Evolutionary conservation across 1,140 invertebrate genomes (phyloP).

Genomic region (Microplitis demolitor): DNA sequence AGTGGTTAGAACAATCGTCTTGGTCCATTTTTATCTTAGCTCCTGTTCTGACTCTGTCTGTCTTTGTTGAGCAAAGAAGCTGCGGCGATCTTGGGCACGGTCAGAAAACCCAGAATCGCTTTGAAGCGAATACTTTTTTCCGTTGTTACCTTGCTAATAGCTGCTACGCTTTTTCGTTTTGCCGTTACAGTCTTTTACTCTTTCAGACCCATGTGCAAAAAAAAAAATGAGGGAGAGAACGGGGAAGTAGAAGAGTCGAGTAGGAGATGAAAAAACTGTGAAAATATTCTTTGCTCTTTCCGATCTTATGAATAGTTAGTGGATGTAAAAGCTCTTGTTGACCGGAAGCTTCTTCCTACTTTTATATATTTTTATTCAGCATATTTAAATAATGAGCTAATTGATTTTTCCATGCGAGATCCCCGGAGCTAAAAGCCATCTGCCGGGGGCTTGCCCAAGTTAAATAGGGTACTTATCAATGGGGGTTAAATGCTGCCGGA

Average conservation of each 20-base stretch:
- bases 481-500: no score
- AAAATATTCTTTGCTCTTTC: no score
- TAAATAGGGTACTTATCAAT: no score
- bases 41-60: neutral
- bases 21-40: neutral
- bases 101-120: conserved; percentile 24
- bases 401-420: no score
- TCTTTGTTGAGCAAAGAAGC: conserved; percentile 11
- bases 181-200: conserved; percentile 2
- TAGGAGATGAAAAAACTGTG: no score
- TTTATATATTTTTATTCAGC: neutral
- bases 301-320: conserved; percentile 24
- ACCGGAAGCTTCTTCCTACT: neutral
- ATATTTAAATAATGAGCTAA: no score
- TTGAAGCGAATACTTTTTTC: conserved; percentile 26
- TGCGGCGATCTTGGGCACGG: conserved; percentile 9
- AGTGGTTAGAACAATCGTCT: neutral
- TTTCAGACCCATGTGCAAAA: conserved; percentile 1
- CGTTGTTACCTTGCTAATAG: conserved; percentile 28
- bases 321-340: conserved; percentile 8
- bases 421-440: no score
- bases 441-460: no score
- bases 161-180: conserved; percentile 19
- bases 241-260: neutral
- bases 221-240: neutral